Base-by-base conservation (phyloP, 2,113 vertebrate genomes). In the Protomyctophum bolini region DNA sequence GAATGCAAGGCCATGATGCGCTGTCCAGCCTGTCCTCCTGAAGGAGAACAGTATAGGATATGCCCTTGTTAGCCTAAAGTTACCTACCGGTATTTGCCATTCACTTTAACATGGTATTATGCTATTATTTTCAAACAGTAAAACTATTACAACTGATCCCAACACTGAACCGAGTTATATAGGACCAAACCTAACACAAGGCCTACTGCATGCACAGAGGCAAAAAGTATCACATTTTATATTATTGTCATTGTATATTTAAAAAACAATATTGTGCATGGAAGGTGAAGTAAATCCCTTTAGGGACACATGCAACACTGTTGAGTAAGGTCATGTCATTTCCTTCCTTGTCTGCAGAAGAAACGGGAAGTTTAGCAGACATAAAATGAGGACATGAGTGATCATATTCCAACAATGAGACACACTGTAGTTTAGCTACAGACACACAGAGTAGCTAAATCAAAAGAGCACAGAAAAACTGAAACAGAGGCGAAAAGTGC, bases 321-420 rank as follows among this genome's bases (percentile, higher is more conserved):
- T 41, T 41, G 33, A 6, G 2, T 0, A 0, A 28, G 57, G 59
- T 6, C 8, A 10, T 4, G 14, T 1, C 8, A 68, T 54, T 77
- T 82, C 66, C 81, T 55, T 7, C 66, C 81, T 55, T 7, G 0
- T 69, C 45, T 1, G 0, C 1, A 8, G 4, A 45, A 3, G 12
- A 47, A 82, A 83, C 4, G 55, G 70, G 85, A 83, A 86, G 76
- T 54, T 51, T 9, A 1, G 45, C 14, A 55, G 68, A 60, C 41
- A 0, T 10, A 6, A 10, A 6, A 1, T 5, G 4, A 41, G 11
- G 52, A 54, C 15, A 29, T 14, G 14, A 14, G n/a, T n/a, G n/a
- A n/a, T n/a, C n/a, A n/a, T n/a, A n/a, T n/a, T n/a, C n/a, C n/a
- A n/a, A n/a, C n/a, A n/a, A n/a, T n/a, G n/a, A n/a, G n/a, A n/a